These are phyloP conservation scores for Melanostoma mellinum DNA, from an alignment of 2,888 invertebrate species.

Conservation along the genomic window DNA sequence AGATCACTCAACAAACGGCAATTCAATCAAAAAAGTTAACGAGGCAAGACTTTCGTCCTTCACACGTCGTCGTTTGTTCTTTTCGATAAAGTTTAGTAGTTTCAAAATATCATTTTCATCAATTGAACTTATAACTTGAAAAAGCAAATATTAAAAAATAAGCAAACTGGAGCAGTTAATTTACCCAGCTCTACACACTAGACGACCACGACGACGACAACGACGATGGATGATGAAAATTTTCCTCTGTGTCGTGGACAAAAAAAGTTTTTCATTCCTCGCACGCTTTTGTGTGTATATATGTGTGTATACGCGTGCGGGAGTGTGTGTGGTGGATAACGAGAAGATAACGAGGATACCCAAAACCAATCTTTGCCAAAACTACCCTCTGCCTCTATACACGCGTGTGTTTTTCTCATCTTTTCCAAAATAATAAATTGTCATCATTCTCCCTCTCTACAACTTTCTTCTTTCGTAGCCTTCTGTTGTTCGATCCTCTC, in stretches of 20 bases:
- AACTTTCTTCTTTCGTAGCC: background rate
- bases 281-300: constrained; percentile 49
- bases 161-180: constrained; percentile 59
- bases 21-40: background rate
- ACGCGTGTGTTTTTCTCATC: constrained; percentile 29
- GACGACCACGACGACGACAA: constrained; percentile 65
- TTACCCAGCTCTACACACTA: constrained; percentile 68
- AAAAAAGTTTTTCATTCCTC: constrained; percentile 30
- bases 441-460: background rate
- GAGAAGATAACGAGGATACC: constrained; percentile 46
- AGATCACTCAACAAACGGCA: background rate
- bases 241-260: constrained; percentile 40
- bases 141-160: constrained; percentile 52
- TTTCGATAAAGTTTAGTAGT: too few relatives aligned
- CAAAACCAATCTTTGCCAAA: constrained; percentile 11
- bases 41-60: too few relatives aligned
- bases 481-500: background rate
- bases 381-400: background rate
- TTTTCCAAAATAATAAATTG: background rate
- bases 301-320: constrained; percentile 32
- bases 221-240: constrained; percentile 62
- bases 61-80: too few relatives aligned
- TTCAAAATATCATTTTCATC: too few relatives aligned
- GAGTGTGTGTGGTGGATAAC: constrained; percentile 59
- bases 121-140: constrained; percentile 5